phyloP scores from a whole-genome alignment of 2,797 vertebrate species.

The Sebastes steindachneri region DNA sequence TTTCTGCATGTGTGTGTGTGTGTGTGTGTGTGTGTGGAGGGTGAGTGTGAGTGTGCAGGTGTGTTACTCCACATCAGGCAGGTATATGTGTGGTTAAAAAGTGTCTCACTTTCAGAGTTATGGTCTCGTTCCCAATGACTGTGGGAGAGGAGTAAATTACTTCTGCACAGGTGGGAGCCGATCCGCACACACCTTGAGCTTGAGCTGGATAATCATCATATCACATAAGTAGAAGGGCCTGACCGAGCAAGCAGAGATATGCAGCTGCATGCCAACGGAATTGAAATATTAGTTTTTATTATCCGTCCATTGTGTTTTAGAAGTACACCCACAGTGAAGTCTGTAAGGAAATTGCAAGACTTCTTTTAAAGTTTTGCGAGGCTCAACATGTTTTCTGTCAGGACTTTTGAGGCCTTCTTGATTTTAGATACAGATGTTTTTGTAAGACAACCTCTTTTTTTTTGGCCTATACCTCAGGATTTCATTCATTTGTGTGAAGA shows the following conservation, averaged over 20 bases:
- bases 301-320: background rate
- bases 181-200: slow-evolving; percentile 37
- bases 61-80: background rate
- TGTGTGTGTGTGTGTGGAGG: background rate
- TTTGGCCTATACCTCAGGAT: too few species aligned
- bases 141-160: slow-evolving; percentile 46
- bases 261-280: slow-evolving; percentile 28
- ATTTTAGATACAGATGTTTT: too few species aligned
- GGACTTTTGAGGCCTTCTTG: background rate
- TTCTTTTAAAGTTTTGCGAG: background rate
- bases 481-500: too few species aligned
- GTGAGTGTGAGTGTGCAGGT: background rate
- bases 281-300: slow-evolving; percentile 17
- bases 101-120: slow-evolving; percentile 23
- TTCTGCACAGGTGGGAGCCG: slow-evolving; percentile 48
- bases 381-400: background rate
- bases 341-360: background rate
- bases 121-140: slow-evolving; percentile 15
- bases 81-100: background rate
- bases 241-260: slow-evolving; percentile 41
- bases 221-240: slow-evolving; percentile 33
- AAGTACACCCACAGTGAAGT: background rate
- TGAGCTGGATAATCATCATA: slow-evolving; percentile 52
- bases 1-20: background rate
- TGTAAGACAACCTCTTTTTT: too few species aligned